Evolutionary conservation across 2,888 invertebrate genomes (phyloP).

Genomic region (Machimus rusticus): DNA sequence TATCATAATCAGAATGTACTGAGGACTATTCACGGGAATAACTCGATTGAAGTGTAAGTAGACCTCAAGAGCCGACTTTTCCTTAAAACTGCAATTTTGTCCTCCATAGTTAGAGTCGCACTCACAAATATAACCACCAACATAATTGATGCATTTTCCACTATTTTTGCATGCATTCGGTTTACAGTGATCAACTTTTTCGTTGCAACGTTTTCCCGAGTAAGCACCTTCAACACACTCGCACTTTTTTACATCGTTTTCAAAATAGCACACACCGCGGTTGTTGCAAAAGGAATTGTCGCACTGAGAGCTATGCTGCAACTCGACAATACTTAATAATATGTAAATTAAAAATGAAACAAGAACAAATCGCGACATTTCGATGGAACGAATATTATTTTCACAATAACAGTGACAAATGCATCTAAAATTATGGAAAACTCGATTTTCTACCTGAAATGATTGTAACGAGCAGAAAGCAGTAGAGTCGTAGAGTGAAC

Average conservation of each 20-base stretch:
- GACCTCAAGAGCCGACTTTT: neutral
- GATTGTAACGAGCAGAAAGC: no score
- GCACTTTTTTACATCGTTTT: neutral
- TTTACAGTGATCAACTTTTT: neutral
- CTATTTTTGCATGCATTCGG: slow-evolving; percentile 11
- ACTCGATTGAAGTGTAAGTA: slow-evolving; percentile 37
- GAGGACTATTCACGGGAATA: neutral
- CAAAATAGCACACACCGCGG: slow-evolving; percentile 14
- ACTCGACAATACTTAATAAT: neutral
- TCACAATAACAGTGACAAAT: neutral
- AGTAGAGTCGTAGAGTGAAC: no score
- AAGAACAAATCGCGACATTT: neutral
- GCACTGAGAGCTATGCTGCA: neutral
- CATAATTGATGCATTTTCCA: neutral
- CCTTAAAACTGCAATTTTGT: slow-evolving; percentile 21
- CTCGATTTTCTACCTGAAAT: neutral
- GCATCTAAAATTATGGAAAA: neutral
- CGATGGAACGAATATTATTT: neutral
- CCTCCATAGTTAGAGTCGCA: neutral
- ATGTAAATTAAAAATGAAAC: neutral
- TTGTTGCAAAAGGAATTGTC: slow-evolving; percentile 12
- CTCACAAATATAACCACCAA: neutral
- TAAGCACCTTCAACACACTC: slow-evolving; percentile 23
- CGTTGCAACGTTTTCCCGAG: neutral
- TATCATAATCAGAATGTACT: slow-evolving; percentile 25